Evolutionary conservation across 1,140 invertebrate species (phyloP).

Genomic region (Leptoteleia sp.): DNA sequence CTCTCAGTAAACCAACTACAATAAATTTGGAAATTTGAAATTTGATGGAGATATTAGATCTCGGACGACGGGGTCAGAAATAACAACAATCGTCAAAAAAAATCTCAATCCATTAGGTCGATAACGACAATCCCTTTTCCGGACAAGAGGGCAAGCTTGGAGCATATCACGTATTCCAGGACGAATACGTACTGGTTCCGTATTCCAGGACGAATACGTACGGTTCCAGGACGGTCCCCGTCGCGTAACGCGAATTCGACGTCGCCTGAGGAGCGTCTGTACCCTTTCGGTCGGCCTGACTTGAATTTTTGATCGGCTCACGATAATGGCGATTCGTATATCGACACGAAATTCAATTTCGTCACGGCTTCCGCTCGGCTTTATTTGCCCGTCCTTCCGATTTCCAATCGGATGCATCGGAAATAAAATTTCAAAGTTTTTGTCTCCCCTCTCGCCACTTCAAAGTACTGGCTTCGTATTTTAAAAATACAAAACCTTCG

Average conservation of each 20-base stretch:
- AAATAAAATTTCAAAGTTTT: slow-evolving; percentile 53
- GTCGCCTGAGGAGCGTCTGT: slow-evolving; percentile 47
- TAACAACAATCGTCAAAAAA: slow-evolving; percentile 12
- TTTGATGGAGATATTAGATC: too few relatives aligned
- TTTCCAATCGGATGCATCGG: slow-evolving; percentile 57
- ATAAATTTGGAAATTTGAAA: too few relatives aligned
- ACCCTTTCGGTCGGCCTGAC: slow-evolving; percentile 56
- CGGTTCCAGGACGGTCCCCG: too few relatives aligned
- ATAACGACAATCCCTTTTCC: slow-evolving; percentile 42
- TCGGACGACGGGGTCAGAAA: slow-evolving; percentile 4
- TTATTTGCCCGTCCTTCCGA: slow-evolving; percentile 51
- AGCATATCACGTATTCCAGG: slow-evolving; percentile 51
- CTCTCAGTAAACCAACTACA: too few relatives aligned
- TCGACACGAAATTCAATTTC: slow-evolving; percentile 59
- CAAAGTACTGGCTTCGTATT: too few relatives aligned
- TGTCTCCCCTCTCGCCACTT: not conserved
- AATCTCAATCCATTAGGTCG: slow-evolving; percentile 52
- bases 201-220: slow-evolving; percentile 41
- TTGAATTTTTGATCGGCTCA: slow-evolving; percentile 57
- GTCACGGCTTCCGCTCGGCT: slow-evolving; percentile 47
- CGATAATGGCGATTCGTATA: slow-evolving; percentile 57
- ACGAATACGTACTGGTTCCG: too few relatives aligned
- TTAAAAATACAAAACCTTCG: too few relatives aligned
- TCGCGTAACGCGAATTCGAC: slow-evolving; percentile 34
- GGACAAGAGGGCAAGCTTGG: slow-evolving; percentile 10